Evolutionary conservation across 1,140 invertebrate species (phyloP), one percentile per base, ranked within the genome.

Genomic region (Drosophila ambigua): DNA sequence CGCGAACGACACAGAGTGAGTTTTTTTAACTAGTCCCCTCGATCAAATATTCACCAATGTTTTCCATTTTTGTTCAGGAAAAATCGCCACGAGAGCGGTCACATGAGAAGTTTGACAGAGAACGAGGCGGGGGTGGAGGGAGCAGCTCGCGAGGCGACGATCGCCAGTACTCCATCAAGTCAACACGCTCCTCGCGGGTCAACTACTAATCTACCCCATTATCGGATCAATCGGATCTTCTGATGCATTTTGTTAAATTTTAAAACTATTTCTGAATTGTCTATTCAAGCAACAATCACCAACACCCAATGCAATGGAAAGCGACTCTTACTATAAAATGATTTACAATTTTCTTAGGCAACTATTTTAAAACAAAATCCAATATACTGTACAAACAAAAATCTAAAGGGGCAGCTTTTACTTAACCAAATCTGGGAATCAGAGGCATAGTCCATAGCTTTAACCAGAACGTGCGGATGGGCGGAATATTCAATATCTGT

Each of bases 61-160:
- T 4, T 24, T 7, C 39, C 35, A 2, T 11, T 48, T 4, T 16
- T 44, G 16, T 4, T 1, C 23, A 91, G 90, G 90, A 91, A 0
- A 91, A 91, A 49, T 85, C 88, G 24, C 85, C 90, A n/a, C 79
- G 83, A 13, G 90, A 91, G 48, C 79, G 90, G 43, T 91, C 90
- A 5, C 88, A 91, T 58, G 90, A 91, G 1, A 91, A 91, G 62
- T 91, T 91, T 43, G 90, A 91, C 49, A 49, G 87, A 6, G 83
- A 87, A 43, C 57, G 83, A 8, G 75, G 73, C 0, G 72, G 60
- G 0, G 57, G 57, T n/a, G 45, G 16, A 8, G 55, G 45, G n/a
- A 75, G 80, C 23, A 71, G 72, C 45, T 79, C 81, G 4, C 72
- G 85, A 6, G 72, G 72, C 46, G 90, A 91, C 62, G 90, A 91